These are phyloP conservation scores for Linepithema humile DNA, from an alignment of 1,140 invertebrate species.

Conservation along the genomic window DNA sequence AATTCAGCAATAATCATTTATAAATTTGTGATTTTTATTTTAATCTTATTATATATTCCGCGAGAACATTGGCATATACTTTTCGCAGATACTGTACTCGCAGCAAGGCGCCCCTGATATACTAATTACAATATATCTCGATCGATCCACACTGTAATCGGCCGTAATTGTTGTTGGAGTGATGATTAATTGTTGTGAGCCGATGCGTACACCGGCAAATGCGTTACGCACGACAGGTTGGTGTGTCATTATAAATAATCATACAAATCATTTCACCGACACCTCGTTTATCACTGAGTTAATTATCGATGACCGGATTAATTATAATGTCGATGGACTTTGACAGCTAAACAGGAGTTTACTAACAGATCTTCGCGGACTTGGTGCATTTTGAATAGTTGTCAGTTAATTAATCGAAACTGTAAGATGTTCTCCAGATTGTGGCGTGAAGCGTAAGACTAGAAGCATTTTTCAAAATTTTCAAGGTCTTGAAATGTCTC, in stretches of 20 bases:
- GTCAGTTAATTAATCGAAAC: constrained; percentile 16
- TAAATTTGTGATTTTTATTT: neutral
- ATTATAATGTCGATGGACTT: constrained; percentile 55
- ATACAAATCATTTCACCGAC: constrained; percentile 65
- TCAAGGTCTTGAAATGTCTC: constrained; percentile 54
- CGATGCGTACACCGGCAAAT: constrained; percentile 35
- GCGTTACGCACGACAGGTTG: constrained; percentile 67
- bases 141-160: constrained; percentile 63
- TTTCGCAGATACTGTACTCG: constrained; percentile 15
- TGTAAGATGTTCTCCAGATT: neutral
- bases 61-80: neutral
- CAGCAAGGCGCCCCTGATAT: constrained; percentile 26
- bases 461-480: constrained; percentile 30
- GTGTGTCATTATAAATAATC: constrained; percentile 74
- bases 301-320: constrained; percentile 70
- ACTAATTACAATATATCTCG: constrained; percentile 70
- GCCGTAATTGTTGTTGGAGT: constrained; percentile 70
- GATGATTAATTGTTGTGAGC: constrained; percentile 67
- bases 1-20: neutral
- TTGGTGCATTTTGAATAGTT: constrained; percentile 25
- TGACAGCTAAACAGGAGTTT: constrained; percentile 52
- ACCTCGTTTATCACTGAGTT: constrained; percentile 71
- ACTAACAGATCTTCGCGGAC: neutral
- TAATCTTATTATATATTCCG: neutral
- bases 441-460: neutral